Percentiles rank a stretch among this genome's conserved stretches.
Conservation (phyloP, 2,113 vertebrate species). For the Ranitomeya imitator region DNA sequence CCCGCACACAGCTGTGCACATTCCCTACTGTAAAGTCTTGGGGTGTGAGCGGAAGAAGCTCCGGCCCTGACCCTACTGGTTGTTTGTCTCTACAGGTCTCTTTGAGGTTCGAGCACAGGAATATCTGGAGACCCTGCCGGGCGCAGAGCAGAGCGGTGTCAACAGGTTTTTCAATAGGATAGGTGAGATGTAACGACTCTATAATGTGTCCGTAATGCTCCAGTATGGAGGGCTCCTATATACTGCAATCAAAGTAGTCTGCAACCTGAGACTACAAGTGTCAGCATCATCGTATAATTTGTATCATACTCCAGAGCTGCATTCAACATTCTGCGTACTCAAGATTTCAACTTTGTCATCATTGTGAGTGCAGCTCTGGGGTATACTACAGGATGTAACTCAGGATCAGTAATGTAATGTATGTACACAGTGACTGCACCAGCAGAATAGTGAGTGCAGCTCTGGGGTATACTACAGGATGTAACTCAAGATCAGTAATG, state of each 20-base stretch:
- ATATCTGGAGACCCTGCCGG: constrained; percentile 95
- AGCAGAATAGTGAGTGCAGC: too few relatives aligned
- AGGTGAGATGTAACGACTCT: constrained; percentile 74
- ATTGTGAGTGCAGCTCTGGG: not conserved
- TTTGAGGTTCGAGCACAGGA: constrained; percentile 96
- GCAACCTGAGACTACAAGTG: not conserved
- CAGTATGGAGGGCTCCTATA: not conserved
- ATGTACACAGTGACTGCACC: not conserved
- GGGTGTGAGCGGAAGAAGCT: constrained; percentile 12
- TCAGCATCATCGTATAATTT: not conserved
- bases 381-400: not conserved
- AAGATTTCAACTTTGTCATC: not conserved
- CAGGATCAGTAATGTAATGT: not conserved
- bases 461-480: too few relatives aligned
- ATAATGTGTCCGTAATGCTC: not conserved
- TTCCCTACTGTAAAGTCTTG: not conserved
- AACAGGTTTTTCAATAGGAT: constrained; percentile 97
- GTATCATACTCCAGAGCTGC: not conserved
- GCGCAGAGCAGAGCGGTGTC: constrained; percentile 96
- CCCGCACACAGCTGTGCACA: constrained; percentile 15
- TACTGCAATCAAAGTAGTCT: not conserved
- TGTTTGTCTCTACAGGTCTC: constrained; percentile 75
- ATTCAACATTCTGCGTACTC: not conserved
- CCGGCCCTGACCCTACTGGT: not conserved
- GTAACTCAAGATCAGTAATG: too few relatives aligned